These are phyloP conservation scores for Nomada fabriciana DNA, from an alignment of 2,888 invertebrate genomes.

Conservation along the genomic window DNA sequence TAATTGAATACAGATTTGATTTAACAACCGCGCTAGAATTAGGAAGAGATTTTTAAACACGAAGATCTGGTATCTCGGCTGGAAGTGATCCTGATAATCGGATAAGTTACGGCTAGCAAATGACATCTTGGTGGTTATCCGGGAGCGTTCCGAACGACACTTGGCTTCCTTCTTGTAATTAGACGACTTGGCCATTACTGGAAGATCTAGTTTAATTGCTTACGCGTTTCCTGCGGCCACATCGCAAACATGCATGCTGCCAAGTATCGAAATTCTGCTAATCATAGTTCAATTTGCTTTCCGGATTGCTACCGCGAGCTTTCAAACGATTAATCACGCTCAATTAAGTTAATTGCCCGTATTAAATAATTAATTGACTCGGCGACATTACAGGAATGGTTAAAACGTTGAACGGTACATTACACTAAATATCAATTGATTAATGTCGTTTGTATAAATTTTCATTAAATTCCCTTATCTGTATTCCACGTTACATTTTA, in stretches of 20 bases:
- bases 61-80: conserved; percentile 10
- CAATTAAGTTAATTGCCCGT: conserved; percentile 1
- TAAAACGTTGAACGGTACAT: background rate
- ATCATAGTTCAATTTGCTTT: conserved; percentile 28
- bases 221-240: conserved; percentile 34
- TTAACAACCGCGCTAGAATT: background rate
- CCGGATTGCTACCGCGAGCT: background rate
- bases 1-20: background rate
- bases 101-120: conserved; percentile 42
- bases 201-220: conserved; percentile 63
- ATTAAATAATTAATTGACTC: background rate
- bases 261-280: conserved; percentile 13
- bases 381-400: background rate
- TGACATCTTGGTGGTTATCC: conserved; percentile 64
- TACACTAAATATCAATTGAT: too few relatives aligned
- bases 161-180: conserved; percentile 73
- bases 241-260: conserved; percentile 24
- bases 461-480: too few relatives aligned
- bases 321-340: background rate
- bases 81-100: conserved; percentile 36
- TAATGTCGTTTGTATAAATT: too few relatives aligned
- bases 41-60: background rate
- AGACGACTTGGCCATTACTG: conserved; percentile 67
- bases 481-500: too few relatives aligned
- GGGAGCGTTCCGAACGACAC: conserved; percentile 65